Base-by-base conservation (phyloP, 2,113 vertebrate species). In the Anser brachyrhynchus region DNA sequence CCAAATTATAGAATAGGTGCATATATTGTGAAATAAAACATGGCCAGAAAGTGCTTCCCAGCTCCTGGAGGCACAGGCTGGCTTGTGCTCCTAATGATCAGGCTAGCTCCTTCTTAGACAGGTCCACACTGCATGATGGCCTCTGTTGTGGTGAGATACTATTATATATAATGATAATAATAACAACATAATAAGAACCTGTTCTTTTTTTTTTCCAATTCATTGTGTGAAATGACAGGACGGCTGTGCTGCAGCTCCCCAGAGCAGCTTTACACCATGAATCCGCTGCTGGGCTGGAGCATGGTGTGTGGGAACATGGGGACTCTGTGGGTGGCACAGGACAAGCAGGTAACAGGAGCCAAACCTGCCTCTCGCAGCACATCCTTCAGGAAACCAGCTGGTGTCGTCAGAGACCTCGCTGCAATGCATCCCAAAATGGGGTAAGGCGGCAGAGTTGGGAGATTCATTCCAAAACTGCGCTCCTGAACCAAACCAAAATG, bases 171-270 rank as follows among this genome's bases (percentile, higher is more conserved):
- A 28, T n/a, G 4, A 4, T 15, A 15, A 44, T 7, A 41, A 77
- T n/a, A 55, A 43, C 39, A 62, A 21, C 11, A 13, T 17, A 5
- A 54, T 0, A 62, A 66, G 35, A 65, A 91, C 29, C 13, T 83
- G 69, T 9, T 4, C 55, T 85, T 54, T 58, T 67, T 54, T 67
- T 70, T 26, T 70, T 29, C 43, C 66, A 49, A 2, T 22, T 39
- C 37, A 14, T 29, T 0, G 0, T 41, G 55, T 70, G 54, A 70
- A 90, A 28, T 31, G 49, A 66, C 0, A 0, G 0, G 3, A 52
- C 18, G 52, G 41, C 52, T 46, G 29, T 22, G 61, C 78, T 61
- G 46, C 84, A 89, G 73, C 61, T 52, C 35, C 44, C 6, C 1
- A 3, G 58, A 0, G 0, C 66, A 29, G 69, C 55, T 80, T 61